Evolutionary conservation across 1,140 invertebrate genomes (phyloP).

Genomic region (Manduca sexta): DNA sequence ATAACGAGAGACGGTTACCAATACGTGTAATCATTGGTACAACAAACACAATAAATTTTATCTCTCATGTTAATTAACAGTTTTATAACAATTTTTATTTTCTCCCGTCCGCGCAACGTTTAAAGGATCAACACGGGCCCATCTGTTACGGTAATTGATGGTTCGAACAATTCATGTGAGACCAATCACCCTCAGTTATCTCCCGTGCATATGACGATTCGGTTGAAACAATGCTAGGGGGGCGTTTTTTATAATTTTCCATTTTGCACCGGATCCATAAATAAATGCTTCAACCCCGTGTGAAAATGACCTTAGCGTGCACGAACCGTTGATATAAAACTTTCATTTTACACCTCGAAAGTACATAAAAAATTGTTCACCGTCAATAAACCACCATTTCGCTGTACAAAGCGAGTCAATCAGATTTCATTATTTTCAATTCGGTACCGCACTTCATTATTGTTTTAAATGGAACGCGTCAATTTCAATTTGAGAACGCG

Average conservation of each 20-base stretch:
- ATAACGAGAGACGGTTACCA: no score
- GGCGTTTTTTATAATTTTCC: conserved; percentile 28
- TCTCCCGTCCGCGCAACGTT: no score
- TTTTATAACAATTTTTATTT: no score
- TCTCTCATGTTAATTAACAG: no score
- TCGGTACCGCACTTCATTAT: conserved; percentile 43
- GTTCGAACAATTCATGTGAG: background rate
- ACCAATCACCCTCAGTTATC: background rate
- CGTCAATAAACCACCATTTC: conserved; percentile 14
- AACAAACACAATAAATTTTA: no score
- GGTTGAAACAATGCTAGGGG: conserved; percentile 35
- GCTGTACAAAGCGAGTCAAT: conserved; percentile 36
- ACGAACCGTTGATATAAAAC: background rate
- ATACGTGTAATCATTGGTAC: no score
- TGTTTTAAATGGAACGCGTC: conserved; percentile 68
- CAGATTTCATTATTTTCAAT: conserved; percentile 64
- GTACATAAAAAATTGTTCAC: conserved; percentile 8
- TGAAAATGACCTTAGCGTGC: conserved; percentile 34
- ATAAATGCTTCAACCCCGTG: conserved; percentile 40
- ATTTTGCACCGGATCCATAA: conserved; percentile 51
- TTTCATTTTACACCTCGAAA: background rate
- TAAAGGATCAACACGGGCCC: conserved; percentile 4
- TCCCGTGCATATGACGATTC: conserved; percentile 10
- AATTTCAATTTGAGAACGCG: conserved; percentile 59
- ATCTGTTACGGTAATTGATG: conserved; percentile 1